Evolutionary conservation across 1,140 invertebrate species (phyloP), one percentile per base, ranked within the genome.

Genomic region (Zelostemma sp.): DNA sequence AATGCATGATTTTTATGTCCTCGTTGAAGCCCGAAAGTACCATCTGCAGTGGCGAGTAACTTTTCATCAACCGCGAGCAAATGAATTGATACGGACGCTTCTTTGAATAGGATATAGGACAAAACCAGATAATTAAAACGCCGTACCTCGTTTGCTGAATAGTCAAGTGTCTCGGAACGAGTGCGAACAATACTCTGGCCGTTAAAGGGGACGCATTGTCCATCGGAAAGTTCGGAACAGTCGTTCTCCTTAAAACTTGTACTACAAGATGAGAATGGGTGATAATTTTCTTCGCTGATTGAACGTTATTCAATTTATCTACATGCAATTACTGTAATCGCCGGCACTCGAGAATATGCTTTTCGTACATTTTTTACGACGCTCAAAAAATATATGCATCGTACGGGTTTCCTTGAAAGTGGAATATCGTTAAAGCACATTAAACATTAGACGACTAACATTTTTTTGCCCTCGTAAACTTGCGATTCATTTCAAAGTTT

Each of bases 101-200:
- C 58, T 61, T 68, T 57, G 47, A 61, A 68, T 61, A 17, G 41
- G 33, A 62, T 62, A 53, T 47, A 17, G 58, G 48, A 68, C 59
- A 68, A 62, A 68, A 63, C 59, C 66, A 49, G 55, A 68, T 68
- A 68, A 68, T 68, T 68, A 68, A 68, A 68, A 68, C 51, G 55
- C 53, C 50, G 59, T 55, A 41, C 54, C 41, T 54, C 59, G 59
- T 62, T 62, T 55, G 58, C 57, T 63, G 59, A 68, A 68, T 63
- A 62, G 66, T 57, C 65, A 62, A 68, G 54, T 68, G 54, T 62
- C 41, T 68, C 33, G 65, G 48, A 68, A 68, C 56, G 58, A 68
- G 43, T 16, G 15, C 18, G 48, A 68, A 68, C 66, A 68, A 68
- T 68, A 48, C 59, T 41, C 17, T 46, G 50, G 41, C 55, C 55